Conservation (phyloP, 2,888 invertebrate genomes). For the Spatulosminthurus flaviceps region DNA sequence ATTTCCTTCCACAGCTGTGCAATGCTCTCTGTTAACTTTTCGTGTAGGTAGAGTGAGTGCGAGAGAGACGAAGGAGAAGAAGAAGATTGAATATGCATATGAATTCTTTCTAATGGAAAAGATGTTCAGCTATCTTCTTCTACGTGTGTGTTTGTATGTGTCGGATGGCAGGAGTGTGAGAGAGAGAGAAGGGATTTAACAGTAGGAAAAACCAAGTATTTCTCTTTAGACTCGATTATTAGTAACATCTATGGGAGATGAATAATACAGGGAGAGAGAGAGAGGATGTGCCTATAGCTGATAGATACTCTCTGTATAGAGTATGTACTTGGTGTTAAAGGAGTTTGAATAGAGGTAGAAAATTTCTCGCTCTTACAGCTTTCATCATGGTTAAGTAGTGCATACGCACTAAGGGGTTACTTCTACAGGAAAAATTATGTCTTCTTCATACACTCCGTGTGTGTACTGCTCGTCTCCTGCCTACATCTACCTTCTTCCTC, state of each 20-base stretch:
- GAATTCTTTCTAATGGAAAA: slow-evolving; percentile 18
- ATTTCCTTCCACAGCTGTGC: slow-evolving; percentile 39
- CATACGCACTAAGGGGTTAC: slow-evolving; percentile 7
- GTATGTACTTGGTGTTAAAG: not conserved
- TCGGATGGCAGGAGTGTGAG: not conserved
- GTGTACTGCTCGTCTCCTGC: not conserved
- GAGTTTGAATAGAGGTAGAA: not conserved
- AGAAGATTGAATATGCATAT: slow-evolving; percentile 3
- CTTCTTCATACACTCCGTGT: not conserved
- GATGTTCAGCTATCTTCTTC: slow-evolving; percentile 2
- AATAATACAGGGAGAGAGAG: not conserved
- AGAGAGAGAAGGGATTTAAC: slow-evolving; percentile 8
- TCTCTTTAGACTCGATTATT: not conserved
- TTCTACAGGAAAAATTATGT: not conserved
- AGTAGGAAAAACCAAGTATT: slow-evolving; percentile 13
- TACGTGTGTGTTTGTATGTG: not conserved
- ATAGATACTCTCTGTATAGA: not conserved
- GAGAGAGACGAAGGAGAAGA: slow-evolving; percentile 2
- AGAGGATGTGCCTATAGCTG: not conserved
- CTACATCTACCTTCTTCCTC: not conserved
- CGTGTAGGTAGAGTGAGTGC: not conserved
- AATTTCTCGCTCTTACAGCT: slow-evolving; percentile 10
- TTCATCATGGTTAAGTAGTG: slow-evolving; percentile 11
- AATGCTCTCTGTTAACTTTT: slow-evolving; percentile 20
- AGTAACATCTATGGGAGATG: not conserved